Conservation (phyloP, 53 echinoderm and acorn worm species). For the Henricia sp. region DNA sequence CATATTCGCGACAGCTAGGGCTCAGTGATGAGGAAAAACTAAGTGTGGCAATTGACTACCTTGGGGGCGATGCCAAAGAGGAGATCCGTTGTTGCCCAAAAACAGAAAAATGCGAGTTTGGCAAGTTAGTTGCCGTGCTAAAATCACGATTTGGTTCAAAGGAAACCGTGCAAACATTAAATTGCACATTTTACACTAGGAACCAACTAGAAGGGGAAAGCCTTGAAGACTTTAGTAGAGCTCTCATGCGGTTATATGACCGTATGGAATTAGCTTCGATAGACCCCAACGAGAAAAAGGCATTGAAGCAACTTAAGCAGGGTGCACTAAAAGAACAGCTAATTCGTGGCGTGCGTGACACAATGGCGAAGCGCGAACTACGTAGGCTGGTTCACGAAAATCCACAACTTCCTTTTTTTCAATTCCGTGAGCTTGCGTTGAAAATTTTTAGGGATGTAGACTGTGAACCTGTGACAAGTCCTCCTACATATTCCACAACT, state of each 20-base stretch:
- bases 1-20: background rate
- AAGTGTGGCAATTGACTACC: background rate
- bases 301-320: background rate
- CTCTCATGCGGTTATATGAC: slow-evolving; percentile 25
- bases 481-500: background rate
- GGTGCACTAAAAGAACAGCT: slow-evolving; percentile 29
- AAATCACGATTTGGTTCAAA: background rate
- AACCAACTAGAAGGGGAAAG: slow-evolving; percentile 1
- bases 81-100: background rate
- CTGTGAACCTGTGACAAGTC: background rate
- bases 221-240: slow-evolving; percentile 24
- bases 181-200: slow-evolving; percentile 17
- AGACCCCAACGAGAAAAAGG: background rate
- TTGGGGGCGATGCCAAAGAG: slow-evolving; percentile 13
- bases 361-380: background rate
- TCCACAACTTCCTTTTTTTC: background rate
- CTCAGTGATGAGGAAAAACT: background rate
- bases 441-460: background rate
- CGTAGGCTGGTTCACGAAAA: slow-evolving; percentile 8
- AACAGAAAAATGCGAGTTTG: background rate
- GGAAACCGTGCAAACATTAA: slow-evolving; percentile 10
- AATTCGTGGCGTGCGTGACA: background rate
- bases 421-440: background rate
- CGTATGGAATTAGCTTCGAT: slow-evolving; percentile 2
- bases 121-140: background rate